Percentiles rank a stretch among this genome's conserved stretches.
Evolutionary conservation across 1,140 invertebrate species (phyloP).

Genomic region (Cyclina sinensis): DNA sequence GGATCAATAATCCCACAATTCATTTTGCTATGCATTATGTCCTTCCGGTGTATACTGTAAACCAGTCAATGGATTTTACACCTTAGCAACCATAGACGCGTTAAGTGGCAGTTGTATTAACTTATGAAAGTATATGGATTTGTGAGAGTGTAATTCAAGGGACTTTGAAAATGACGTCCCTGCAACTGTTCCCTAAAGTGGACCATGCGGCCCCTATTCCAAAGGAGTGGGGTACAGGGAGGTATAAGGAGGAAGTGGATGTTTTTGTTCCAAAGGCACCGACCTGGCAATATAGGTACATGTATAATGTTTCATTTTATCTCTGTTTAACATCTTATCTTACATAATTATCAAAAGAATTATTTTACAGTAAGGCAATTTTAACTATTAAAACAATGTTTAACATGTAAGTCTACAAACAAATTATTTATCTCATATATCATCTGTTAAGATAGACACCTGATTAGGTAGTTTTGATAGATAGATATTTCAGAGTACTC

Average conservation of each 20-base stretch:
- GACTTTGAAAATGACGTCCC: conserved; percentile 58
- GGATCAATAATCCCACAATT: conserved; percentile 42
- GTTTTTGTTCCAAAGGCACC: conserved; percentile 64
- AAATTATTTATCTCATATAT: neutral
- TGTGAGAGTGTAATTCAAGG: conserved; percentile 14
- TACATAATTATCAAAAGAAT: neutral
- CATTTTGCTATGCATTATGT: neutral
- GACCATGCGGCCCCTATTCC: conserved; percentile 44
- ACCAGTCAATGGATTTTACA: conserved; percentile 20
- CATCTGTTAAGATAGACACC: neutral
- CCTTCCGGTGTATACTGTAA: conserved; percentile 29
- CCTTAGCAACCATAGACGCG: conserved; percentile 66
- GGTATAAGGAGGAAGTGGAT: conserved; percentile 62
- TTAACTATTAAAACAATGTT: neutral
- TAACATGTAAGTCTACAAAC: neutral
- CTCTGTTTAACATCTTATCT: neutral
- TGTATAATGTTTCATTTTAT: conserved; percentile 49
- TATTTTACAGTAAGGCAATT: neutral
- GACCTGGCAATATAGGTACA: conserved; percentile 68
- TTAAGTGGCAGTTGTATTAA: conserved; percentile 32
- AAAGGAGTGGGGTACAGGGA: conserved; percentile 62
- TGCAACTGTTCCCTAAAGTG: conserved; percentile 61
- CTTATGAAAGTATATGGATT: conserved; percentile 24
- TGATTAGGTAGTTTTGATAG: neutral
- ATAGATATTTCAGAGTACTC: neutral